Percentiles rank a stretch among this genome's conserved stretches.
Conservation (phyloP, 2,888 invertebrate genomes). For the Meiosimyza decipiens region DNA sequence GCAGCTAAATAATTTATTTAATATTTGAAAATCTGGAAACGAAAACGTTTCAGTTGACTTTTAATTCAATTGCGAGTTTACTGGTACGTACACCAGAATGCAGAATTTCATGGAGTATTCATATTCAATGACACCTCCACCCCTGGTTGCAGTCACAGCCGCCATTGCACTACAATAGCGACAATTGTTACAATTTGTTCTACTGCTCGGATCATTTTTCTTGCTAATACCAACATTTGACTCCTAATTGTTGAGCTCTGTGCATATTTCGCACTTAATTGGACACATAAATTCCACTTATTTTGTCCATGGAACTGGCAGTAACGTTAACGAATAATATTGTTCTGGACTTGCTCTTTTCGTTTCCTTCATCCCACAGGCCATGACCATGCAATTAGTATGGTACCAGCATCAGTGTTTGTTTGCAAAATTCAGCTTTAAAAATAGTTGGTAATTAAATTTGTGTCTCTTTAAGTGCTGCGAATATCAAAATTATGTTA, state of each 20-base stretch:
- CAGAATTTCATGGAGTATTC: too few species aligned
- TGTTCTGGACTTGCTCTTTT: not conserved
- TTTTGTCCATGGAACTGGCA: not conserved
- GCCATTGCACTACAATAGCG: not conserved
- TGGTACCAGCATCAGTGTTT: not conserved
- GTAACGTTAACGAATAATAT: conserved; percentile 1
- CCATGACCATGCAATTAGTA: not conserved
- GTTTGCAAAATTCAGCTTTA: not conserved
- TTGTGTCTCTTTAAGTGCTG: not conserved
- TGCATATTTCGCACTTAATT: conserved; percentile 8
- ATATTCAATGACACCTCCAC: not conserved
- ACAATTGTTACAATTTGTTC: not conserved
- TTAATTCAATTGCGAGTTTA: not conserved
- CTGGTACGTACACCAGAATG: not conserved
- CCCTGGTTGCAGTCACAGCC: not conserved
- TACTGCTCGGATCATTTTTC: not conserved
- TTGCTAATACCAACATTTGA: not conserved
- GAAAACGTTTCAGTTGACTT: not conserved
- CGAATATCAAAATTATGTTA: too few species aligned
- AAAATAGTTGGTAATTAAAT: conserved; percentile 12
- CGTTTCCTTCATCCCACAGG: not conserved
- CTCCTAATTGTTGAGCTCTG: not conserved
- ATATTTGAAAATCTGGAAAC: conserved; percentile 1
- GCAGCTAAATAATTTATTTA: conserved; percentile 22
- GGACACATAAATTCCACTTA: conserved; percentile 8